These are phyloP conservation scores for Masnerella sp. DNA, from an alignment of 2,888 invertebrate genomes.

Conservation along the genomic window DNA sequence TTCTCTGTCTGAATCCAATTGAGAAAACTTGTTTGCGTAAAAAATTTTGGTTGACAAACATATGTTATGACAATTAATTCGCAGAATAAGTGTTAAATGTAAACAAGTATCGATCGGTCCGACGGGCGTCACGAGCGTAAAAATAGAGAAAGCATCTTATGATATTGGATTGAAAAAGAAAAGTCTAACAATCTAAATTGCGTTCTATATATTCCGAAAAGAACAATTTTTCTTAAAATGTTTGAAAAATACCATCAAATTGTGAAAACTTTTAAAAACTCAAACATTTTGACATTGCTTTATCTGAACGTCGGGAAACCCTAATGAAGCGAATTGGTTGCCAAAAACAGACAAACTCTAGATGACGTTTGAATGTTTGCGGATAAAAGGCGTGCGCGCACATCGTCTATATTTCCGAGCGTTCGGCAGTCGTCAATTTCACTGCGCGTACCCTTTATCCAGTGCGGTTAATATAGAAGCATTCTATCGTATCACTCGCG, in stretches of 20 bases:
- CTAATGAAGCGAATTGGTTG: no score
- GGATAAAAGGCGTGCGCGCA: neutral
- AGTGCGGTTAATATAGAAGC: slow-evolving; percentile 35
- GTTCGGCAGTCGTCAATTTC: slow-evolving; percentile 30
- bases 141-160: slow-evolving; percentile 49
- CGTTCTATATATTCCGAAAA: no score
- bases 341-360: no score
- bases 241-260: no score
- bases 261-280: no score
- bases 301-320: no score
- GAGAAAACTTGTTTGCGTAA: no score
- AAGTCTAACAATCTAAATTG: slow-evolving; percentile 48
- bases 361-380: no score
- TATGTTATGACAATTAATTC: neutral
- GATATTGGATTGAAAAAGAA: slow-evolving; percentile 49
- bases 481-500: slow-evolving; percentile 40
- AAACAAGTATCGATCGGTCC: slow-evolving; percentile 12
- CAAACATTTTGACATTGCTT: no score
- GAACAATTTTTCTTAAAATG: no score
- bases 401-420: slow-evolving; percentile 2
- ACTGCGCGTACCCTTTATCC: slow-evolving; percentile 28
- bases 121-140: slow-evolving; percentile 26
- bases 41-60: neutral
- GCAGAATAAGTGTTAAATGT: neutral
- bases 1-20: no score